Evolutionary conservation across 1,140 invertebrate genomes (phyloP).

Genomic region (Achatina immaculata): DNA sequence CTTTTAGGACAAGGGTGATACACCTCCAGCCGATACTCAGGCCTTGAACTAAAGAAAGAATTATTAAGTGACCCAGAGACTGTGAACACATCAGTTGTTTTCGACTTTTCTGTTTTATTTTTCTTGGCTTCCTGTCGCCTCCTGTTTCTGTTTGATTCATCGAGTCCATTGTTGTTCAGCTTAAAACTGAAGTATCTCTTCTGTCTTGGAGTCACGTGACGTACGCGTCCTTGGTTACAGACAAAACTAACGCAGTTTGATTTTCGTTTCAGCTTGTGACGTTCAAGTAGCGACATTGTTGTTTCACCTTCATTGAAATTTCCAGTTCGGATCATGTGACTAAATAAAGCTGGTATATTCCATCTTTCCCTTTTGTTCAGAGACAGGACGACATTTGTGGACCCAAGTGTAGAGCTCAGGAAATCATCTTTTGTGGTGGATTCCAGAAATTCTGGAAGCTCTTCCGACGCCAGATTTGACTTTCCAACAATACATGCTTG

Average conservation of each 20-base stretch:
- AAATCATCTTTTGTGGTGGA: background rate
- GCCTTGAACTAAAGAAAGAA: background rate
- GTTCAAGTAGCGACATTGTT: slow-evolving; percentile 44
- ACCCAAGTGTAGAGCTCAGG: background rate
- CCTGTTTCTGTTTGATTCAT: background rate
- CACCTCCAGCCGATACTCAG: slow-evolving; percentile 25
- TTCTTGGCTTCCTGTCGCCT: background rate
- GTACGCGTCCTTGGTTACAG: slow-evolving; percentile 36
- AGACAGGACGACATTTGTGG: slow-evolving; percentile 42
- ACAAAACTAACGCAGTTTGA: slow-evolving; percentile 46
- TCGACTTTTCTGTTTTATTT: background rate
- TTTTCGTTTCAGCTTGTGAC: slow-evolving; percentile 45
- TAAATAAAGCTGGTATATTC: slow-evolving; percentile 37
- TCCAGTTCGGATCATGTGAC: slow-evolving; percentile 35
- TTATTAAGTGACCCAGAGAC: background rate
- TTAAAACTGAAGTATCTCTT: slow-evolving; percentile 39
- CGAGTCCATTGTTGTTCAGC: slow-evolving; percentile 5
- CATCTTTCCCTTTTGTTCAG: slow-evolving; percentile 50
- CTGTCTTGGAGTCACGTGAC: slow-evolving; percentile 15
- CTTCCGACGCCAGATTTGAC: background rate
- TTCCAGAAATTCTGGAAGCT: slow-evolving; percentile 39
- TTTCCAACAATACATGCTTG: slow-evolving; percentile 5
- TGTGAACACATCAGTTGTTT: slow-evolving; percentile 16
- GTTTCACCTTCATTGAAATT: slow-evolving; percentile 13
- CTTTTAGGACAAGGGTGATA: slow-evolving; percentile 37